Conservation (phyloP, 2,797 vertebrate species). For the Gephyroberyx darwinii region DNA sequence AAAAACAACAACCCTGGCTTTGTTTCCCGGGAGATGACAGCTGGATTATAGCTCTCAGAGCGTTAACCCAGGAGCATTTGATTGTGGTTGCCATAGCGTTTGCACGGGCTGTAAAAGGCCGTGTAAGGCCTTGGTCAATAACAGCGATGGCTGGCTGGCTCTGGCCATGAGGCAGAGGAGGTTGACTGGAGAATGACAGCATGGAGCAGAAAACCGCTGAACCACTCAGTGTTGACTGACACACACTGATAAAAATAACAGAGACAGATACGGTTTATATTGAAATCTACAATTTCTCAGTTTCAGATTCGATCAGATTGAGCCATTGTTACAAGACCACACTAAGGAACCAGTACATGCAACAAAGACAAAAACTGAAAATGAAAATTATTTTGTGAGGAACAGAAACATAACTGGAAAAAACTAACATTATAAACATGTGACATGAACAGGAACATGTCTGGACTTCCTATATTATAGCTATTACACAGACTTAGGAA, state of each 20-base stretch:
- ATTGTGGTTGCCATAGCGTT: slow-evolving; percentile 54
- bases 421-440: background rate
- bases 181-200: slow-evolving; percentile 7
- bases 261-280: background rate
- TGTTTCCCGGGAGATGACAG: slow-evolving; percentile 59
- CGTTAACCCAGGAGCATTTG: slow-evolving; percentile 28
- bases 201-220: background rate
- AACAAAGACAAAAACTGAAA: no score
- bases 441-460: no score
- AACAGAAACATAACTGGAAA: no score
- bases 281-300: background rate
- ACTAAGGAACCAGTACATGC: background rate
- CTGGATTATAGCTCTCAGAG: slow-evolving; percentile 52
- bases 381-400: no score
- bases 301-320: background rate
- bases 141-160: slow-evolving; percentile 36
- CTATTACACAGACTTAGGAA: no score
- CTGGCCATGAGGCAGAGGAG: slow-evolving; percentile 32
- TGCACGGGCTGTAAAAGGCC: slow-evolving; percentile 46
- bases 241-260: background rate
- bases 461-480: no score
- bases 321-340: background rate
- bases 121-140: slow-evolving; percentile 57
- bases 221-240: background rate
- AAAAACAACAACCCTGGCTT: slow-evolving; percentile 50